Evolutionary conservation across 2,888 invertebrate genomes (phyloP).

Genomic region (Brachylomia viminalis): DNA sequence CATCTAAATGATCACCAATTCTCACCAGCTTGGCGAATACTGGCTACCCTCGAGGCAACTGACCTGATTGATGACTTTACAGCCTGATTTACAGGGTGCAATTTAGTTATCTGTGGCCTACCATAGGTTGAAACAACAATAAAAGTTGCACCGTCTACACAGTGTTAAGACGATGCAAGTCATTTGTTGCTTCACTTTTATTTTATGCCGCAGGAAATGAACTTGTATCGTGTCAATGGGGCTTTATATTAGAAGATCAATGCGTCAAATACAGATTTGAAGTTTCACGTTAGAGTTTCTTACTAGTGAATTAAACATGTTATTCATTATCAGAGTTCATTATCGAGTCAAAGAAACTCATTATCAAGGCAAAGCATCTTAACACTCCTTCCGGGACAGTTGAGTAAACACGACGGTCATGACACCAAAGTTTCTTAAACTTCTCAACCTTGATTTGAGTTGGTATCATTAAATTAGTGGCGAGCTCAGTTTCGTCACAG

Average conservation of each 20-base stretch:
- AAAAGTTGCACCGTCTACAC: background rate
- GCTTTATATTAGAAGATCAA: no score
- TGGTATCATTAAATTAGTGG: constrained; percentile 57
- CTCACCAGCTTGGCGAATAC: background rate
- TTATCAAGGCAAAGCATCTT: background rate
- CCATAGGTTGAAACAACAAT: background rate
- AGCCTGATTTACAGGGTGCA: background rate
- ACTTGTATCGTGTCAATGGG: no score
- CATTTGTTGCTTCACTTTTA: no score
- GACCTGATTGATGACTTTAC: background rate
- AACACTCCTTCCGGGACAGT: background rate
- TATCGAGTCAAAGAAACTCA: no score
- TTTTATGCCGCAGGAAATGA: no score
- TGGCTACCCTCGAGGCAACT: no score
- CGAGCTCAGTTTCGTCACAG: constrained; percentile 41
- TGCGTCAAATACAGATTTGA: background rate
- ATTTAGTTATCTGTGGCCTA: background rate
- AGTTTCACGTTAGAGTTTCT: background rate
- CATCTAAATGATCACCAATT: background rate
- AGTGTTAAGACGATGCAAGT: no score
- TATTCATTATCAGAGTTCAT: background rate
- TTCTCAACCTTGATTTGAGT: constrained; percentile 40
- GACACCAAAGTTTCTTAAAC: constrained; percentile 19
- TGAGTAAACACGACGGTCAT: background rate
- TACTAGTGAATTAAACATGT: background rate